Evolutionary conservation across 2,113 vertebrate genomes (phyloP).

Genomic region (Rhinoderma darwinii): DNA sequence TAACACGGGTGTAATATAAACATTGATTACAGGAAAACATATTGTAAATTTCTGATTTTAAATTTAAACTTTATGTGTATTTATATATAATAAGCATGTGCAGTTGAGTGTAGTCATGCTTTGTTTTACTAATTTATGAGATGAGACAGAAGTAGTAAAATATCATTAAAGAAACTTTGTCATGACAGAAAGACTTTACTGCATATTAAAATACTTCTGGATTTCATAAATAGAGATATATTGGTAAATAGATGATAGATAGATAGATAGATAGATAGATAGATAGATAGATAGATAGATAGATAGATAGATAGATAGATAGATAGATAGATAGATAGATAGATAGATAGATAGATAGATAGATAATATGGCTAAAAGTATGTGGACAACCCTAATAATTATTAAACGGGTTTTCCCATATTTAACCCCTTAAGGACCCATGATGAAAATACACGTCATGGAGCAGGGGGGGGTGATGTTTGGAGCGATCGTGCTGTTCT

Average conservation of each 20-base stretch:
- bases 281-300: neutral
- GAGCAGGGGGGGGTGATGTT: too few relatives aligned
- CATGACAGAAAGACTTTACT: neutral
- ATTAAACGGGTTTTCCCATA: too few relatives aligned
- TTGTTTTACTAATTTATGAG: neutral
- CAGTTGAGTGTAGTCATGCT: neutral
- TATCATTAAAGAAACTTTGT: neutral
- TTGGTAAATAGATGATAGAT: neutral
- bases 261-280: neutral
- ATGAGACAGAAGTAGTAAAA: neutral
- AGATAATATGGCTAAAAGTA: too few relatives aligned
- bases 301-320: neutral
- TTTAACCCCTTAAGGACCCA: too few relatives aligned
- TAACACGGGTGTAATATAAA: constrained; percentile 27
- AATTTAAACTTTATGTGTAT: neutral
- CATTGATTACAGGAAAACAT: constrained; percentile 35
- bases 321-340: neutral
- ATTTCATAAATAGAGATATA: neutral
- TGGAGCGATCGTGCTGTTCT: too few relatives aligned
- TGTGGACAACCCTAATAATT: too few relatives aligned
- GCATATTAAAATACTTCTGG: neutral
- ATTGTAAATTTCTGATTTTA: neutral
- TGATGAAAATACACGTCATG: too few relatives aligned
- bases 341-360: too few relatives aligned
- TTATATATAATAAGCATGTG: neutral